Evolutionary conservation across 2,113 vertebrate genomes (phyloP).

Genomic region (Saiga tatarica): DNA sequence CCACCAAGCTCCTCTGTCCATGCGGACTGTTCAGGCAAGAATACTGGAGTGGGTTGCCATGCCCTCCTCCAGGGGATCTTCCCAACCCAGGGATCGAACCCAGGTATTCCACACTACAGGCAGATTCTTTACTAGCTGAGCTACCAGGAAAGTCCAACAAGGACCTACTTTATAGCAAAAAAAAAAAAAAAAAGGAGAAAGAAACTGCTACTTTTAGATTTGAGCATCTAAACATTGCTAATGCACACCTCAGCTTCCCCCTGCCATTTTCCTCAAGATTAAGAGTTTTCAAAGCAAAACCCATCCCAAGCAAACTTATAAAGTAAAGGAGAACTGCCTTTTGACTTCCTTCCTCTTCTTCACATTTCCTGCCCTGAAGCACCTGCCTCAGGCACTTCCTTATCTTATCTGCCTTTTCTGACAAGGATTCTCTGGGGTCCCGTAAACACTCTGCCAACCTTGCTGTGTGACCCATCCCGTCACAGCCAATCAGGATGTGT

Average conservation of each 20-base stretch:
- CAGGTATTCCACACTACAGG: background rate
- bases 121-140: background rate
- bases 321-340: background rate
- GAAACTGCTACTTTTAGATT: background rate
- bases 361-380: background rate
- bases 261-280: background rate
- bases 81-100: background rate
- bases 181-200: background rate
- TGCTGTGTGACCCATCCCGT: background rate
- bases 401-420: background rate
- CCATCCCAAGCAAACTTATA: background rate
- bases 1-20: no score
- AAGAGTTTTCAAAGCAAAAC: conserved; percentile 10
- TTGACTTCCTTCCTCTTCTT: background rate
- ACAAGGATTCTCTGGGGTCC: background rate
- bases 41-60: background rate
- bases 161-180: background rate
- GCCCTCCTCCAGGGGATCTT: background rate
- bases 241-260: background rate
- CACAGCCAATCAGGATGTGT: background rate
- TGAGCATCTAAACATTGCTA: background rate
- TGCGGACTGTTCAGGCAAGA: no score
- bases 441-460: background rate
- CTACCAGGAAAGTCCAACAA: background rate
- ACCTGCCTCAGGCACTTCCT: background rate